Conservation (phyloP, 2,797 vertebrate genomes). For the Argya squamiceps region DNA sequence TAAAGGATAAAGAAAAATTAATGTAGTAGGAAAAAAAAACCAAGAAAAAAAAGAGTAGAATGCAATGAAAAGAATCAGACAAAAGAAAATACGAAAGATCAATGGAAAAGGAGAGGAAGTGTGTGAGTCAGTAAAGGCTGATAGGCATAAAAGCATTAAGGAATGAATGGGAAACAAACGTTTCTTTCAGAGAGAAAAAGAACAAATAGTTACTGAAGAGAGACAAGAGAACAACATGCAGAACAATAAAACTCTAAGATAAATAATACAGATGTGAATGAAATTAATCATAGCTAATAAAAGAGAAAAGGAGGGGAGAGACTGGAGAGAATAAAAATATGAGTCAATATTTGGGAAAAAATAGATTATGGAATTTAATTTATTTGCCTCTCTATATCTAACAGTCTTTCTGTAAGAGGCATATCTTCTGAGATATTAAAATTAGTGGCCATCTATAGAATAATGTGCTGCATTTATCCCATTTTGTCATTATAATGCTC, state of each 20-base stretch:
- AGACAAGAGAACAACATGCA: neutral
- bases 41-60: neutral
- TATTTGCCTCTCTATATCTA: neutral
- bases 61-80: neutral
- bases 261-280: neutral
- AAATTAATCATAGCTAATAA: neutral
- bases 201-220: neutral
- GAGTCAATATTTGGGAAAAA: neutral
- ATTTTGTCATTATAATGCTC: neutral
- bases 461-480: neutral
- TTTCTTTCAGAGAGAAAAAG: neutral
- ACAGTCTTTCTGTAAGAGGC: neutral
- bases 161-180: neutral
- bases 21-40: neutral
- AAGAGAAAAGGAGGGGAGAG: neutral
- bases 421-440: neutral
- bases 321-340: neutral
- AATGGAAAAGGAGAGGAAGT: neutral
- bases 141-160: neutral
- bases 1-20: neutral
- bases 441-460: neutral
- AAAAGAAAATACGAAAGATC: neutral
- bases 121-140: neutral
- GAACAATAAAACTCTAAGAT: neutral
- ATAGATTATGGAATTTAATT: neutral